Evolutionary conservation across 2,888 invertebrate species (phyloP), one percentile per base, ranked within the genome.

Genomic region (Andricus quercusramuli): DNA sequence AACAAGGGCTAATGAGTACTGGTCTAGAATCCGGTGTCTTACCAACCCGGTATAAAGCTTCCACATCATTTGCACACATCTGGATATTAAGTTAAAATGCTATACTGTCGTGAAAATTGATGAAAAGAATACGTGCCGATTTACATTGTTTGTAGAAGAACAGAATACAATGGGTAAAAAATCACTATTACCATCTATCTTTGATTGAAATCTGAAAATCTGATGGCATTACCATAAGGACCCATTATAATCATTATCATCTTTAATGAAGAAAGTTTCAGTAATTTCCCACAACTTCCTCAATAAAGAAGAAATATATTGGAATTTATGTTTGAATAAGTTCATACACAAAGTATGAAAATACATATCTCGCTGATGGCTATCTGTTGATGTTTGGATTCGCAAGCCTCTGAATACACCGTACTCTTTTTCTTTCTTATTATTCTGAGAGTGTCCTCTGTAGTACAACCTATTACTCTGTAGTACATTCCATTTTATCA

Each of bases 361-460:
- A 51, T 56, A 32, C 29, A 20, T 29, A 47, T 70, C 29, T 70
- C n/a, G 20, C 17, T 47, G 51, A 70, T 70, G 25, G 20, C 68
- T 17, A 47, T 70, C 70, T 70, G 25, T 5, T 70, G 51, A 70
- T 47, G 68, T 44, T 32, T 20, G 17, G n/a, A 70, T 20, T 51
- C 29, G 25, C 32, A 70, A 70, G 70, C 32, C 29, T 70, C 70
- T 70, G 56, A 70, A 20, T 51, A 51, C 32, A 32, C 70, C 51
- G 70, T n/a, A 70, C 51, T 51, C 68, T 29, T 70, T 70, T 70
- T 56, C 51, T 56, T 70, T 51, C 51, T 70, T 70, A 51, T 56
- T 56, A 70, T 70, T 70, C 51, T 70, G 70, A 70, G 51, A 70
- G 70, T 56, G 70, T 70, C 51, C 51, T 4, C 22, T 56, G 56